Base-by-base conservation (phyloP, 2,888 invertebrate genomes). In the Aricia artaxerxes region DNA sequence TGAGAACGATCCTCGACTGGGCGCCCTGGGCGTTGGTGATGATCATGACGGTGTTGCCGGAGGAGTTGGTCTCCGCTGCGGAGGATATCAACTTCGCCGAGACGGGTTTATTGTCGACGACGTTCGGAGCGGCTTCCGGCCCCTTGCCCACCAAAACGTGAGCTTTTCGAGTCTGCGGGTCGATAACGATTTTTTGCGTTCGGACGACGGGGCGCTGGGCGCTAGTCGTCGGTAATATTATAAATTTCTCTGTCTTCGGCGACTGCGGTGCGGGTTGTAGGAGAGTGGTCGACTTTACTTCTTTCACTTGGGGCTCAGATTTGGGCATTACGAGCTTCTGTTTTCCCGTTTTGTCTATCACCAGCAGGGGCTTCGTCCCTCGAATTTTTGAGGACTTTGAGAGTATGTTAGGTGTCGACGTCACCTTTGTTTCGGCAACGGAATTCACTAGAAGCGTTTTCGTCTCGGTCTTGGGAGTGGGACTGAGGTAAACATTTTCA, bases 11-110 rank as follows among this genome's bases (percentile, higher is more conserved):
- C 82, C 95, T 91, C 31, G 95, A 95, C 83, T 96, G 95, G 44
- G 95, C 92, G 24, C 96, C 96, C 85, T 95, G 95, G 79, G 95
- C 95, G 84, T 96, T 95, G 0, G 96, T 96, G 78, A 96, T 95
- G 69, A 96, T 95, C 96, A 96, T 96, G 44, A 96, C 95, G 79
- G 96, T 96, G 83, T 95, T 92, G 9, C 92, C 92, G n/a, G 92
- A 86, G 1, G 92, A 86, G 79, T 83, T 88, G 11, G 89, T 83
- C 44, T 92, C 92, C 1, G 90, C 84, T 11, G 89, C 86, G 3
- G 92, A 86, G 1, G 91, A 88, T 81, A 92, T 86, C 61, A 94
- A 85, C 83, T 93, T 93, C 1, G 94, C 94, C 69, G 92, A 90
- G 82, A 94, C 88, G 78, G 91, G 87, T 85, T 92, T 90, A 83